Conservation (phyloP, 2,113 vertebrate genomes). For the human (Homo sapiens) region DNA sequence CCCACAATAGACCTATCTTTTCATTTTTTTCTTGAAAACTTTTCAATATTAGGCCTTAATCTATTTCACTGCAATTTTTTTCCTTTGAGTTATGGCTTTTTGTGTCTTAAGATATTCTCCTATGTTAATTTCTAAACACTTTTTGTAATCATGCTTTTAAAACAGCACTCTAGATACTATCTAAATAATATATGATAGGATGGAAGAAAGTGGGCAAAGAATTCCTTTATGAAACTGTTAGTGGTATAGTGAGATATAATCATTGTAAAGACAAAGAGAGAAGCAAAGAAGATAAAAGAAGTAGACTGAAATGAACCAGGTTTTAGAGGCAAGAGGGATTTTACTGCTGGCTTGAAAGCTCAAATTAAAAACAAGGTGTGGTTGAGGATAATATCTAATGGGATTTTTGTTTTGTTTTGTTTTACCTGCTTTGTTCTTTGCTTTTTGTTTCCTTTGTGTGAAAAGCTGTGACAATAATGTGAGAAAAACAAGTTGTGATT, state of each 20-base stretch:
- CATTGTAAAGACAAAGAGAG: background rate
- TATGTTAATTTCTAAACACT: background rate
- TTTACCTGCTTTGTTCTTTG: background rate
- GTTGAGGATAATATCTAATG: background rate
- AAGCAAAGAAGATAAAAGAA: background rate
- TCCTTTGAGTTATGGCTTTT: background rate
- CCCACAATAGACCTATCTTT: background rate
- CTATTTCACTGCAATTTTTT: background rate
- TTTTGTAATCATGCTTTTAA: background rate
- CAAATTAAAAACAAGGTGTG: background rate
- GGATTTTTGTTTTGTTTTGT: background rate
- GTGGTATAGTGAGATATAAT: background rate
- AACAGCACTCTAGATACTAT: background rate
- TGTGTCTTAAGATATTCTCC: background rate
- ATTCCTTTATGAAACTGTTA: background rate
- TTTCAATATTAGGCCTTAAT: background rate
- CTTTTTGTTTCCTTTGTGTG: background rate
- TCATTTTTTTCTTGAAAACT: background rate
- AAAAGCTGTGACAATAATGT: background rate
- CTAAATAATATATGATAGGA: background rate
- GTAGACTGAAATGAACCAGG: background rate
- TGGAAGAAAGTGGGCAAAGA: background rate
- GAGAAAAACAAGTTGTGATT: background rate
- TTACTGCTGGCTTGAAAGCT: background rate
- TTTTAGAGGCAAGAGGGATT: background rate